phyloP scores from a whole-genome alignment of 2,888 invertebrate species.

The Agriotes lineatus region DNA sequence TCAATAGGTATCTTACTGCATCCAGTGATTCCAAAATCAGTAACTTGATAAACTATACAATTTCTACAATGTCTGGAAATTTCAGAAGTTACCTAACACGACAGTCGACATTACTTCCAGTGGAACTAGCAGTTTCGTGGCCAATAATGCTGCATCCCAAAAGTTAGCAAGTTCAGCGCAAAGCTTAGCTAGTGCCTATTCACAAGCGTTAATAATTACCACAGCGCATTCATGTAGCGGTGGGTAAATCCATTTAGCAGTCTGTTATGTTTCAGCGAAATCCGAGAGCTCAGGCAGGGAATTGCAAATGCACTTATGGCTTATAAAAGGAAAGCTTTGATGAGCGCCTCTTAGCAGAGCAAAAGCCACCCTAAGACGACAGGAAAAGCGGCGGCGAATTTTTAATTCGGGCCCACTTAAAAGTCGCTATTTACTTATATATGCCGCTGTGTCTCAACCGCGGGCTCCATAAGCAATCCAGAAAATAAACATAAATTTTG shows the following conservation, averaged over 20 bases:
- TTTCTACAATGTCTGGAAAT: no score
- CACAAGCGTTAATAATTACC: no score
- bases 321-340: constrained; percentile 2
- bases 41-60: no score
- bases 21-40: no score
- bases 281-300: not conserved
- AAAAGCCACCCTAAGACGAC: not conserved
- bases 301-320: not conserved
- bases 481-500: not conserved
- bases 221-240: no score
- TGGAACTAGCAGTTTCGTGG: no score
- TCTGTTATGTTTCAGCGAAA: not conserved
- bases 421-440: not conserved
- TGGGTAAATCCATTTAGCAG: not conserved
- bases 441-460: not conserved
- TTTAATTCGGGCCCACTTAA: not conserved
- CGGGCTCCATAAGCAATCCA: not conserved
- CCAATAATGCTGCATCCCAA: no score
- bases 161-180: no score
- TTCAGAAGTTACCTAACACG: no score
- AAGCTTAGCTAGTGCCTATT: no score
- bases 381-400: not conserved
- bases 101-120: no score
- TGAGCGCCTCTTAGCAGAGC: not conserved
- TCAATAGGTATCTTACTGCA: no score